These are phyloP conservation scores for Sarcophaga variegata DNA, from an alignment of 2,888 invertebrate genomes.

Conservation along the genomic window DNA sequence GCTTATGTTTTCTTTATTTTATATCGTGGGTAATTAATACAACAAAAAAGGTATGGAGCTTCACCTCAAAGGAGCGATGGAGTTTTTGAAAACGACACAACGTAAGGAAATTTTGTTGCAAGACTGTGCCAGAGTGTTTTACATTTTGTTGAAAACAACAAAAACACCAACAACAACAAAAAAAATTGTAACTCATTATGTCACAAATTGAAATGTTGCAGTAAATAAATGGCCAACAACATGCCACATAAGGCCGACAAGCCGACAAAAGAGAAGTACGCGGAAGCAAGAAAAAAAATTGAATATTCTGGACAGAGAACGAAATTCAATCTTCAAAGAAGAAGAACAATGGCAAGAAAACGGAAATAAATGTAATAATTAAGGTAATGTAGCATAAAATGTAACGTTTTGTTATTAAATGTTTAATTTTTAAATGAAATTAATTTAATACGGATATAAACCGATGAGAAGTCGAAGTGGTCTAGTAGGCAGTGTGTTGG, in stretches of 20 bases:
- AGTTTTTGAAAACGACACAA: conserved; percentile 8
- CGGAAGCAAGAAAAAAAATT: background rate
- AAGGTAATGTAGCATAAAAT: conserved; percentile 1
- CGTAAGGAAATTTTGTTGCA: conserved; percentile 38
- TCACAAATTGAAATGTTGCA: conserved; percentile 81
- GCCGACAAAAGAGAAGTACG: conserved; percentile 42
- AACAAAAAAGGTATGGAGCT: conserved; percentile 19
- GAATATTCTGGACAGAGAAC: background rate
- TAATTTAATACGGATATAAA: background rate
- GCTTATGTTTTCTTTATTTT: conserved; percentile 63
- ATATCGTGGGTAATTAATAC: conserved; percentile 66
- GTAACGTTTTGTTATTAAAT: conserved; percentile 14
- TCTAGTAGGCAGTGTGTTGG: too few species aligned
- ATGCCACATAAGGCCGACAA: conserved; percentile 69
- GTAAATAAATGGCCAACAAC: conserved; percentile 75
- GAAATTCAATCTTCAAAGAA: background rate
- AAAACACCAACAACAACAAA: conserved; percentile 35
- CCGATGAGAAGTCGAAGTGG: too few species aligned
- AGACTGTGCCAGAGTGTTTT: conserved; percentile 47
- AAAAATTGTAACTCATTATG: conserved; percentile 80
- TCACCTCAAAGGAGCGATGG: conserved; percentile 5
- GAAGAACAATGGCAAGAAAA: background rate
- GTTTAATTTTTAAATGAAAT: background rate
- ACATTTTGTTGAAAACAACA: conserved; percentile 52
- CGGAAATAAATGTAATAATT: conserved; percentile 42